These are phyloP conservation scores for Procavia capensis DNA, from an alignment of 2,113 vertebrate genomes.

Conservation along the genomic window DNA sequence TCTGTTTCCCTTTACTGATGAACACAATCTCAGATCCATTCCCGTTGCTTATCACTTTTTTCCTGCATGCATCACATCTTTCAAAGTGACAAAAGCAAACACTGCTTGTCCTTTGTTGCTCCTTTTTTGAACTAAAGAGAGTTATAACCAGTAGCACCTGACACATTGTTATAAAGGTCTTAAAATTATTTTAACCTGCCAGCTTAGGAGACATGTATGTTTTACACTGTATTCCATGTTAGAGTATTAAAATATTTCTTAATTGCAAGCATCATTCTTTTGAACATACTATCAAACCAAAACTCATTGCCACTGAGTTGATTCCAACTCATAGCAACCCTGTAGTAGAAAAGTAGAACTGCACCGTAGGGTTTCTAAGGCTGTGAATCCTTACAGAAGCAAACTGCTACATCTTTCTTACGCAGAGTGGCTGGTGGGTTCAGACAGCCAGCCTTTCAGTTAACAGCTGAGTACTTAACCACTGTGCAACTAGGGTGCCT, in stretches of 20 bases:
- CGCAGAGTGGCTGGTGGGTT: neutral
- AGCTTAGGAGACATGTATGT: neutral
- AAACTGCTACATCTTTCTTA: neutral
- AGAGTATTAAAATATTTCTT: neutral
- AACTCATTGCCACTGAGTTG: neutral
- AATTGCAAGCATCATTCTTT: neutral
- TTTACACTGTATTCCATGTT: neutral
- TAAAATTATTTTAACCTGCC: conserved; percentile 23
- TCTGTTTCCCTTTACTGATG: neutral
- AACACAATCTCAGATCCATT: neutral
- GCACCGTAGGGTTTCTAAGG: neutral
- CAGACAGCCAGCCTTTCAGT: neutral
- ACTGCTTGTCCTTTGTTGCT: neutral
- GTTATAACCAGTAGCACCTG: neutral
- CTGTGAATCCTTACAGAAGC: neutral
- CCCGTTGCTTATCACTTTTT: neutral
- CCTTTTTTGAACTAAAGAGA: neutral
- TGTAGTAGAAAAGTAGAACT: neutral
- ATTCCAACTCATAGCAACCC: neutral
- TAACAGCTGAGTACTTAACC: neutral
- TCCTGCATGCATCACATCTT: neutral
- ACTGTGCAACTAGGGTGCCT: neutral
- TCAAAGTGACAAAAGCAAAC: neutral
- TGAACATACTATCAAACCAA: neutral
- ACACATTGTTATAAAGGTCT: neutral